phyloP scores from a whole-genome alignment of 2,888 invertebrate genomes.

The Drosophila atripex region DNA sequence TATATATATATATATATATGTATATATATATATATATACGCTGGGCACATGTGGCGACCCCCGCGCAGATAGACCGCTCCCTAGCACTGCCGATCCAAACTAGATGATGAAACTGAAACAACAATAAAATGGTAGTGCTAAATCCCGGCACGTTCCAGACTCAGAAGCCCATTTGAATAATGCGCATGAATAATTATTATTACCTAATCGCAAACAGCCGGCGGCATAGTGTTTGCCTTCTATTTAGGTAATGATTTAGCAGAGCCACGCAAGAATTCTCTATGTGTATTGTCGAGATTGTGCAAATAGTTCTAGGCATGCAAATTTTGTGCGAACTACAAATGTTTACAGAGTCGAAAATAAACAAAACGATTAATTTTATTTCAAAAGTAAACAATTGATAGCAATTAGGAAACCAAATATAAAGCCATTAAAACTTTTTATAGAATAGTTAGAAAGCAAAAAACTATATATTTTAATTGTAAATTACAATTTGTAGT shows the following conservation, averaged over 20 bases:
- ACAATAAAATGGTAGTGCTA: conserved; percentile 1
- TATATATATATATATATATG: background rate
- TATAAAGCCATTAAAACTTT: background rate
- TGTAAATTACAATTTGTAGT: too few relatives aligned
- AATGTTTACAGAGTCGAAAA: conserved; percentile 23
- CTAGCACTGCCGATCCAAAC: conserved; percentile 6
- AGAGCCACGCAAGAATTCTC: conserved; percentile 21
- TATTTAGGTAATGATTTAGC: conserved; percentile 21
- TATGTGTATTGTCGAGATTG: conserved; percentile 13
- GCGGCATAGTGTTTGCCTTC: conserved; percentile 17
- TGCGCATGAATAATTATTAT: conserved; percentile 42
- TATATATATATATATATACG: background rate
- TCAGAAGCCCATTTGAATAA: conserved; percentile 26
- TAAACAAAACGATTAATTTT: conserved; percentile 19
- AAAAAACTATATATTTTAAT: too few relatives aligned
- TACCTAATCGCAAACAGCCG: conserved; percentile 28
- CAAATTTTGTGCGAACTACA: conserved; percentile 8
- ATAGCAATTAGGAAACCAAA: background rate
- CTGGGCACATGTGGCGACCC: conserved; percentile 26
- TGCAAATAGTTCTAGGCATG: conserved; percentile 20
- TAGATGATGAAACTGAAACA: conserved; percentile 15
- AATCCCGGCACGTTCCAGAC: conserved; percentile 41
- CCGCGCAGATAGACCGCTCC: conserved; percentile 26
- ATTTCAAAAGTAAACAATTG: background rate
- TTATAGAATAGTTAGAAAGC: too few relatives aligned